Evolutionary conservation across 2,797 vertebrate genomes (phyloP).

Genomic region (Novumbra hubbsi): DNA sequence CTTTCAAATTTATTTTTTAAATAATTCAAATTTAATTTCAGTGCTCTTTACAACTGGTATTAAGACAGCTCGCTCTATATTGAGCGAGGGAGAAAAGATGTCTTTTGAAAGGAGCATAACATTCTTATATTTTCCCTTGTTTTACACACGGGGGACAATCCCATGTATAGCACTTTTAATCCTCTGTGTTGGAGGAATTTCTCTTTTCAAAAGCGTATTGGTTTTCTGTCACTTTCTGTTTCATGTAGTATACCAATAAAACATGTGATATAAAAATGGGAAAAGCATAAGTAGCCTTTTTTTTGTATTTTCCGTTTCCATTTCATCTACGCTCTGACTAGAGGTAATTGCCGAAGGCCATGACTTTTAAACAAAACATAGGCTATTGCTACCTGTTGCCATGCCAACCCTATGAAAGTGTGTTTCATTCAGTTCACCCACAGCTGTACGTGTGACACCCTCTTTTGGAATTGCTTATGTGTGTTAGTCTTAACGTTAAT

Average conservation of each 20-base stretch:
- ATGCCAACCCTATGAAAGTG: slow-evolving; percentile 46
- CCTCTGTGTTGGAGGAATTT: no score
- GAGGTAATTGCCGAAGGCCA: slow-evolving; percentile 29
- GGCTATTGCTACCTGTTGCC: slow-evolving; percentile 49
- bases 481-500: slow-evolving; percentile 3
- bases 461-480: not conserved
- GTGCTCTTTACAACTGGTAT: no score
- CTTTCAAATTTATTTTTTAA: no score
- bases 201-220: no score
- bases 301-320: not conserved
- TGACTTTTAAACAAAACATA: slow-evolving; percentile 34
- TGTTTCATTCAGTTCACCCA: slow-evolving; percentile 4
- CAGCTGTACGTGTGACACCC: not conserved
- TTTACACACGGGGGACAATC: no score
- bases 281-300: not conserved
- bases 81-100: no score
- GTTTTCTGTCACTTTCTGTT: not conserved
- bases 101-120: no score
- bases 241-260: not conserved
- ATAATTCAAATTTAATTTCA: no score
- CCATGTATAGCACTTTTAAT: no score
- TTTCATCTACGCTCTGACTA: slow-evolving; percentile 17
- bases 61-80: no score
- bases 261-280: not conserved
- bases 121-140: no score